Evolutionary conservation across 2,888 invertebrate species (phyloP), one percentile per base, ranked within the genome.

Genomic region (Nineta flava): DNA sequence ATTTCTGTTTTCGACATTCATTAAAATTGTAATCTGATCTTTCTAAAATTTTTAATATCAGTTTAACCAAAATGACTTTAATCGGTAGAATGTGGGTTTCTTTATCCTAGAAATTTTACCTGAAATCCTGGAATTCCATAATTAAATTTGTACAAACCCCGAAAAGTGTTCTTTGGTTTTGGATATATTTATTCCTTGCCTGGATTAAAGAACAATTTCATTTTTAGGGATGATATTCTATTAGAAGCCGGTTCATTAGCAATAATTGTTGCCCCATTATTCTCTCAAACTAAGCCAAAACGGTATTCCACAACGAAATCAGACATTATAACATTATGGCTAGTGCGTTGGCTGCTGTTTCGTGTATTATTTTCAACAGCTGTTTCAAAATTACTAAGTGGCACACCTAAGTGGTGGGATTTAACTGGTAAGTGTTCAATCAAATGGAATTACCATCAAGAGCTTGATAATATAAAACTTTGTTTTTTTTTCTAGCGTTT

Each of bases 341-440:
- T 80, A 32, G 73, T 82, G 3, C 73, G 77, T 52, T 86, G 86
- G 84, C 68, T 87, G 9, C 68, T 83, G 5, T 85, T 87, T 52
- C 59, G 86, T 44, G 73, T 82, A 48, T 72, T 84, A 69, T 80
- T 86, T 62, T 76, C 81, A 3, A 77, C 77, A 4, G 85, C 84
- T 3, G 69, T 83, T 15, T 76, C 80, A 1, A 87, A 87, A 63
- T 67, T 87, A 38, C 74, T 76, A 38, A 79, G 79, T 60, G 74
- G 76, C 17, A 83, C 83, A 59, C 81, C 83, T 1, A 72, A 79
- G 34, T 87, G 86, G 86, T 87, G 86, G 85, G 76, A 74, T 54
- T 72, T 87, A 38, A 76, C 78, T 60, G 83, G 84, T 83, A 68
- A 56, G 38, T 9, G 7, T 26, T 26, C 26, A 7, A 26, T 26